Evolutionary conservation across 2,113 vertebrate species (phyloP).

Genomic region (Leptosomus discolor): DNA sequence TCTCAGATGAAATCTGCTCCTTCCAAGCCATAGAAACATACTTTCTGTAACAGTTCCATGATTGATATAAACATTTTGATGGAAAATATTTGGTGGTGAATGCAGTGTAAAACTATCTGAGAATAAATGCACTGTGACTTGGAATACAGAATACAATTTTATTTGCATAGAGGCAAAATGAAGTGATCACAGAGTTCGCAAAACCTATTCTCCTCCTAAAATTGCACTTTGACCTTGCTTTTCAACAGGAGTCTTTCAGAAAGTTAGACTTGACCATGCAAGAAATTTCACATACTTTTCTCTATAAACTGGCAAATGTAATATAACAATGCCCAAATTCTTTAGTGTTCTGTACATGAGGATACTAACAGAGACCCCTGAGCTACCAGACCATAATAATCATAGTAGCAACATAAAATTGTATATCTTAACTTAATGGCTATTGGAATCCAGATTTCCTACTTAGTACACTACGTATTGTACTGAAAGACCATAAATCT

Average conservation of each 20-base stretch:
- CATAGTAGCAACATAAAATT: not conserved
- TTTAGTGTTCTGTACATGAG: not conserved
- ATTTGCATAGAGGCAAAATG: constrained; percentile 72
- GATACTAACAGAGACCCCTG: not conserved
- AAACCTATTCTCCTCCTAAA: constrained; percentile 66
- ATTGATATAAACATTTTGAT: constrained; percentile 67
- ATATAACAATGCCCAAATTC: not conserved
- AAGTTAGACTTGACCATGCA: constrained; percentile 53
- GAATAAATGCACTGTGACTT: constrained; percentile 75
- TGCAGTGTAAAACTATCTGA: constrained; percentile 52
- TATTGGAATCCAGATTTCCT: not conserved
- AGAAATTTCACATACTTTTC: constrained; percentile 19
- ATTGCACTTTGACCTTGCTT: constrained; percentile 65
- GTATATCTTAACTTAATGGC: not conserved
- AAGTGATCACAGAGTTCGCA: constrained; percentile 69
- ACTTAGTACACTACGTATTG: not conserved
- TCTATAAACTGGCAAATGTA: constrained; percentile 20
- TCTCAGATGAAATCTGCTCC: not conserved
- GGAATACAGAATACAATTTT: constrained; percentile 68
- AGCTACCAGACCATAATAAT: not conserved
- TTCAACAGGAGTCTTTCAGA: constrained; percentile 54
- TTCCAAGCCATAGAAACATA: not conserved
- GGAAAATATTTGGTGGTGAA: constrained; percentile 63
- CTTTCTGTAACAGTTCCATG: constrained; percentile 33
- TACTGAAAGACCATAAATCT: not conserved